Evolutionary conservation across 2,888 invertebrate species (phyloP), one percentile per base, ranked within the genome.

Genomic region (Eledone cirrhosa): DNA sequence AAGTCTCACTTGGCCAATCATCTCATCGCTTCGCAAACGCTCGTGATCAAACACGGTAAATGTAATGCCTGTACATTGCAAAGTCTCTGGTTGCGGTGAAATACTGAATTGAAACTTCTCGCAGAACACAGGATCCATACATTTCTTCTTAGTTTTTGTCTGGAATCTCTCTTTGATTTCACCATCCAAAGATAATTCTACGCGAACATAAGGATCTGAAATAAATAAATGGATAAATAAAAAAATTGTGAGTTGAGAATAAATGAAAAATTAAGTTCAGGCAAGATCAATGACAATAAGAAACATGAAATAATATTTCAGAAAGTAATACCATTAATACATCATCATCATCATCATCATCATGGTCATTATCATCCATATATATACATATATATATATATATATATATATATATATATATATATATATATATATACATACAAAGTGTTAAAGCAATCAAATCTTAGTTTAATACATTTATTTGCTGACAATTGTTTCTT

Each of bases 121-220:
- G 27, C 85, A 83, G 80, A 85, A 88, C 7, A 85, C 82, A 0
- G 89, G 88, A 48, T 87, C 82, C 24, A 84, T 80, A 11, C 85
- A 85, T 29, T 86, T 87, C 80, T 87, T 87, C 47, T 84, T 82
- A 3, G 82, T 85, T 65, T 82, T 83, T 0, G 88, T 89, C 77
- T 87, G 89, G 78, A 90, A 90, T 76, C 84, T 83, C 16, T 86
- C 86, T 48, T 87, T 86, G 5, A 85, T 80, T 33, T 85, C 83
- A 8, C 87, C 86, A 22, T 85, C 84, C 79, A 91, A 91, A 22
- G 84, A 82, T 69, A 91, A 82, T 76, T 89, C 89, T 31, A 91
- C 88, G 75, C 88, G 86, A n/a, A 91, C 88, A 80, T 91, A 91
- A 7, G 91, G 90, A 84, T 91, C 91, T 91, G 87, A 65, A 88